Conservation (phyloP, 1,140 invertebrate genomes). For the Orussus abietinus region DNA sequence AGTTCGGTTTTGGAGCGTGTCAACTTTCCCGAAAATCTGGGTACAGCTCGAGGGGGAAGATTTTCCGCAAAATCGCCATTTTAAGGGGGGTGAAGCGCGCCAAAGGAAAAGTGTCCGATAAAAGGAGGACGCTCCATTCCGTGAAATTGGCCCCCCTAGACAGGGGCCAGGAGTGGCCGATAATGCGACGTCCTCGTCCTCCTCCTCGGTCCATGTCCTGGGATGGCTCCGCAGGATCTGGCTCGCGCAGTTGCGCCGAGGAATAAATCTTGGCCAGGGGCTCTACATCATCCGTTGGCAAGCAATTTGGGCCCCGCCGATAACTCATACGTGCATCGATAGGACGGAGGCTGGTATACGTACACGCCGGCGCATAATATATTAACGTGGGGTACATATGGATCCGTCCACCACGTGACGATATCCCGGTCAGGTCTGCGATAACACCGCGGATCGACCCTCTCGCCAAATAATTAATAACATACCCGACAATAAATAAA, state of each 20-base stretch:
- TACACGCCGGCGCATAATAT: constrained; percentile 41
- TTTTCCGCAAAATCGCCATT: constrained; percentile 6
- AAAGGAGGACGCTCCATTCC: constrained; percentile 17
- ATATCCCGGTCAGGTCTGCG: too few relatives aligned
- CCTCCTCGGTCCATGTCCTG: constrained; percentile 20
- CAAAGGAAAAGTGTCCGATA: constrained; percentile 2
- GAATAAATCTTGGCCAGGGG: constrained; percentile 49
- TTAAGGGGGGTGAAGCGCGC: constrained; percentile 2
- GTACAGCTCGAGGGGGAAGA: too few relatives aligned
- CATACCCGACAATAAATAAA: too few relatives aligned
- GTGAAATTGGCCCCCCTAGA: constrained; percentile 38
- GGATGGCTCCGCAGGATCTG: constrained; percentile 24
- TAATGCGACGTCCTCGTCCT: constrained; percentile 28
- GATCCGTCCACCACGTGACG: too few relatives aligned
- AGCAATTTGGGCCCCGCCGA: constrained; percentile 50
- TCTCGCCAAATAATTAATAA: too few relatives aligned
- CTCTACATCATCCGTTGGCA: constrained; percentile 51
- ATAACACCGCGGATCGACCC: too few relatives aligned
- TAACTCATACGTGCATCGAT: constrained; percentile 53
- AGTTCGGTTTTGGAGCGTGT: too few relatives aligned
- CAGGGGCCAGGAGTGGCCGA: constrained; percentile 22
- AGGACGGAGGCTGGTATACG: constrained; percentile 31
- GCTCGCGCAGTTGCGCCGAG: constrained; percentile 7
- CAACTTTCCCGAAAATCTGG: too few relatives aligned
- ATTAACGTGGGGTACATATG: too few relatives aligned